Evolutionary conservation across 2,797 vertebrate species (phyloP), one percentile per base, ranked within the genome.

Genomic region (Gephyroberyx darwinii): DNA sequence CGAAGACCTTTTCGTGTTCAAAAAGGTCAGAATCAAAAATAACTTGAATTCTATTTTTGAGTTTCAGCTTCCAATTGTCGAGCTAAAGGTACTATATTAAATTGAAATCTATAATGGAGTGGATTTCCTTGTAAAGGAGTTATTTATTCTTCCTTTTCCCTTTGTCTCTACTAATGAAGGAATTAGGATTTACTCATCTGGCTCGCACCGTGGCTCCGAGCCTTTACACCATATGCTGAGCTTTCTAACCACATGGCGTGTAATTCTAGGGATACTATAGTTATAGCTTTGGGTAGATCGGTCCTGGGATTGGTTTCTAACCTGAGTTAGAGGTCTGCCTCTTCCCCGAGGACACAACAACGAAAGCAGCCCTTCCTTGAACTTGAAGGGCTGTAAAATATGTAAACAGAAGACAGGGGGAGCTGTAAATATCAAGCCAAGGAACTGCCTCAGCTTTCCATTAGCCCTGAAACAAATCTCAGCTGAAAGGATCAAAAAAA

Each of bases 341-440:
- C 48, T 33, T 39, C 58, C 48, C 48, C 43, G 57, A 53, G 72
- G 22, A 43, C 61, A 57, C 4, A 33, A 20, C 54, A 67, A 54
- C 43, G 56, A 75, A 19, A 3, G 0, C 65, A 30, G 13, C 20
- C 19, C 39, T 19, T 61, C 37, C 14, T 64, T 33, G 50, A 74
- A 77, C 31, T 1, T 63, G 51, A 82, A 20, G 65, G 60, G 50
- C 52, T 61, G 39, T 75, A 57, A 81, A 80, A 79, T 57, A 79
- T 74, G 60, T 39, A 75, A 67, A 62, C 65, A 69, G 56, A 57
- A 54, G 54, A 39, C 19, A 8, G 39, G 39, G 65, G 48, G 43
- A 73, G 61, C 20, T 10, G 19, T 54, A 57, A 26, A 65, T 43
- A 30, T 83, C 63, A 58, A 22, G 41, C 61, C 35, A 56, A 59